Evolutionary conservation across 2,113 vertebrate genomes (phyloP).

Genomic region (Amia ocellicauda): DNA sequence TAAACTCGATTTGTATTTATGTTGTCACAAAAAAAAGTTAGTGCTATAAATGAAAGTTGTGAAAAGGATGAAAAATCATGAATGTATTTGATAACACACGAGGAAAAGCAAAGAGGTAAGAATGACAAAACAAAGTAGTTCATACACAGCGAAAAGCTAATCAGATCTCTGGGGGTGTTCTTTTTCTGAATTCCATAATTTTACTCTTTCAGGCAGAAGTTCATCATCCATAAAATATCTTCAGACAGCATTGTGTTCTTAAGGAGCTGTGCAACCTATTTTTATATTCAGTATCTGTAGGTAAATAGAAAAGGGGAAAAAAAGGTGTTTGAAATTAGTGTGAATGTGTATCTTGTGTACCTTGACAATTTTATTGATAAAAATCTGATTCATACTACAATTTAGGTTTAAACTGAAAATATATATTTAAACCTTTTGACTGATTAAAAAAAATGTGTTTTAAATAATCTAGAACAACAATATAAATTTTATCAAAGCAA

Average conservation of each 20-base stretch:
- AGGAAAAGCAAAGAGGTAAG: background rate
- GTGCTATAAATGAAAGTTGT: no score
- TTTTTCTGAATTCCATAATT: conserved; percentile 13
- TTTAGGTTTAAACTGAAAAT: no score
- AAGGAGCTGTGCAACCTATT: conserved; percentile 15
- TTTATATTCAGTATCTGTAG: conserved; percentile 10
- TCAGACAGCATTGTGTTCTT: background rate
- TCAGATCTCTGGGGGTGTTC: conserved; percentile 24
- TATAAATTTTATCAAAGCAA: no score
- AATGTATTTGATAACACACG: no score
- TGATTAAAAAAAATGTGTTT: no score
- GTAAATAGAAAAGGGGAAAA: conserved; percentile 1
- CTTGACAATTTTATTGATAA: no score
- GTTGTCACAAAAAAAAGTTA: no score
- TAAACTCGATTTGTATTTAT: no score
- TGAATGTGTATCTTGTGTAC: background rate
- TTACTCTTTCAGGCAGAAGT: conserved; percentile 16
- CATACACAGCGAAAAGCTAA: conserved; percentile 16
- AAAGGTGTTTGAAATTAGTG: background rate
- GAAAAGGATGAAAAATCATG: no score
- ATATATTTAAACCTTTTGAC: no score
- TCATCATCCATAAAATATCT: conserved; percentile 32
- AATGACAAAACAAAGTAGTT: conserved; percentile 4
- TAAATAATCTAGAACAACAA: no score
- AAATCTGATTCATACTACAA: no score